Conservation (phyloP, 1,140 invertebrate species). For the Leptoteleia sp. region DNA sequence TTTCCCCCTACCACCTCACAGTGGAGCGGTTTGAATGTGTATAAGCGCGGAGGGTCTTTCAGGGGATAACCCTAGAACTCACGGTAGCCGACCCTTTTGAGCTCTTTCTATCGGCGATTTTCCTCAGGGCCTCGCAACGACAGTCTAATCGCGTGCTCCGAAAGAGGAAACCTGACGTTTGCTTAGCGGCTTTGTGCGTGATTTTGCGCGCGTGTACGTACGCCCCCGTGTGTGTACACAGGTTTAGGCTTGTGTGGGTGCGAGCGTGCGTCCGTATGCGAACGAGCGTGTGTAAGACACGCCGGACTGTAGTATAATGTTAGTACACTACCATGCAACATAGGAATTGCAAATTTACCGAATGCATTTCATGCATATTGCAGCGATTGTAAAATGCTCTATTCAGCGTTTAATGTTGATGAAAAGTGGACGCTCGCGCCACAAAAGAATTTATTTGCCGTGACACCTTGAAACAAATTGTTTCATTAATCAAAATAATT, state of each 20-base stretch:
- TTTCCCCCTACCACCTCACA: background rate
- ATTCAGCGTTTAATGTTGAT: constrained; percentile 41
- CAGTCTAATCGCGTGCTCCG: constrained; percentile 17
- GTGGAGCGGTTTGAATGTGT: constrained; percentile 10
- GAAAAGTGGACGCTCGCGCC: constrained; percentile 35
- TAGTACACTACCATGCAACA: constrained; percentile 9
- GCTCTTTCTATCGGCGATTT: constrained; percentile 18
- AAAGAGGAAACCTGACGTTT: constrained; percentile 40
- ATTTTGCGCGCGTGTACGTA: constrained; percentile 1
- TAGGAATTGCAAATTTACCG: constrained; percentile 47
- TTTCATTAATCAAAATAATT: constrained; percentile 54
- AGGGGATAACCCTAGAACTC: constrained; percentile 5
- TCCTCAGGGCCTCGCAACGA: constrained; percentile 9
- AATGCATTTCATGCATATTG: constrained; percentile 56
- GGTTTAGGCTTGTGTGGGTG: constrained; percentile 18
- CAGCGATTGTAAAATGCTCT: constrained; percentile 49
- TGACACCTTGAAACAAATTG: constrained; percentile 46
- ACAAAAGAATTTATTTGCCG: constrained; percentile 48
- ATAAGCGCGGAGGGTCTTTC: constrained; percentile 26
- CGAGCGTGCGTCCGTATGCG: background rate
- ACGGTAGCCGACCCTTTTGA: constrained; percentile 18
- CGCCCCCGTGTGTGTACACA: background rate
- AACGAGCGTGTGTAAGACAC: background rate
- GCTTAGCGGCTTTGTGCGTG: constrained; percentile 33
- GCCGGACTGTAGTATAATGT: constrained; percentile 14